phyloP scores from a whole-genome alignment of 2,797 vertebrate genomes.

The Sebastes itinus region DNA sequence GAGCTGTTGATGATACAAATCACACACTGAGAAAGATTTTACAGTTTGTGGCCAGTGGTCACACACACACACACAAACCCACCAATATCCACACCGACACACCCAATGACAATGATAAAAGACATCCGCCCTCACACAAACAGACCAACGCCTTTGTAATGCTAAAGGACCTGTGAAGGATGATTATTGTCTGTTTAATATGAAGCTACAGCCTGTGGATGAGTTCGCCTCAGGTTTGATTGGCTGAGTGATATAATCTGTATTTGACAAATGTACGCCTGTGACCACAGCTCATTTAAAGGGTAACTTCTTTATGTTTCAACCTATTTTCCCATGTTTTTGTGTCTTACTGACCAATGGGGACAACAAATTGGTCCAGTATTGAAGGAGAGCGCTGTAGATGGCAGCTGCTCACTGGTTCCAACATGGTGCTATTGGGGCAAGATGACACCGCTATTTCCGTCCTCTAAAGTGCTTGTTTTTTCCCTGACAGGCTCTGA shows the following conservation, averaged over 20 bases:
- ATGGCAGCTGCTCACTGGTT: too few species aligned
- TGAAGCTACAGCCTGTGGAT: background rate
- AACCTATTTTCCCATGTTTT: too few species aligned
- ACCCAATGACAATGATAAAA: conserved; percentile 26
- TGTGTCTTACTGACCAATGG: too few species aligned
- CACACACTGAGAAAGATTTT: conserved; percentile 15
- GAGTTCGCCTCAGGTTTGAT: background rate
- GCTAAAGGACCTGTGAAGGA: background rate
- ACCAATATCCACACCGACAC: conserved; percentile 2
- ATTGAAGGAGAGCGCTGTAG: too few species aligned
- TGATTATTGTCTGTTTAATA: background rate
- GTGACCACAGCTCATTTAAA: too few species aligned
- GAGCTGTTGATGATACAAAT: conserved; percentile 7
- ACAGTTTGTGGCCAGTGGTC: conserved; percentile 46
- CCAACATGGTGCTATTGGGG: too few species aligned
- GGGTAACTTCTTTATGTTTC: fast-evolving
- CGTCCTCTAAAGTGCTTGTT: too few species aligned
- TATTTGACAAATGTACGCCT: background rate
- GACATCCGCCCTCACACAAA: conserved; percentile 14
- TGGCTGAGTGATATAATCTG: background rate
- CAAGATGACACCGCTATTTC: fast-evolving
- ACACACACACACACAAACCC: conserved; percentile 18
- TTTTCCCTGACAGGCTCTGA: too few species aligned
- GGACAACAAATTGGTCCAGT: too few species aligned
- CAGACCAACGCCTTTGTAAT: background rate